A percentile compares a stretch with the other conserved stretches of the same genome.
Evolutionary conservation across 2,113 vertebrate genomes (phyloP).

Genomic region (Meriones unguiculatus): DNA sequence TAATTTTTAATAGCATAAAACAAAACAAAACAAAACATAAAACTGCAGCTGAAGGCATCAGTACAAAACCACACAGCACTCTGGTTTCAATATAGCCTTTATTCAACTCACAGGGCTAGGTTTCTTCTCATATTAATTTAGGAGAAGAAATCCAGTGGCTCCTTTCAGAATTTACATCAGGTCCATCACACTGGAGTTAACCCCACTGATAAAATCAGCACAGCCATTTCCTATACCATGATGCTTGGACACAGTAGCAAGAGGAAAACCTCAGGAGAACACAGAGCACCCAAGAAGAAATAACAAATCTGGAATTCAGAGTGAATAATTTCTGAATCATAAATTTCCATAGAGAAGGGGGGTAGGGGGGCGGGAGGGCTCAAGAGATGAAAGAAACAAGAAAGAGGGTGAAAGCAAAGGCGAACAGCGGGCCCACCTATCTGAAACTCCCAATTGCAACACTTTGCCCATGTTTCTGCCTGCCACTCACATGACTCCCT

Average conservation of each 20-base stretch:
- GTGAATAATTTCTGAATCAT: constrained; percentile 70
- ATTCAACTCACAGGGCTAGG: background rate
- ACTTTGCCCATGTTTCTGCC: constrained; percentile 8
- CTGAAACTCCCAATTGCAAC: background rate
- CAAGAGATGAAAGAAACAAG: background rate
- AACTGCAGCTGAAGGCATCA: background rate
- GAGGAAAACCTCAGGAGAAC: constrained; percentile 47
- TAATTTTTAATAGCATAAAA: background rate
- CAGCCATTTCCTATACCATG: background rate
- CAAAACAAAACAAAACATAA: background rate
- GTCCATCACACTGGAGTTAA: background rate
- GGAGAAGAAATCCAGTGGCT: background rate
- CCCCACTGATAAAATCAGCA: background rate
- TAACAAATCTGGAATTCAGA: constrained; percentile 62
- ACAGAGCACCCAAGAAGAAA: constrained; percentile 65
- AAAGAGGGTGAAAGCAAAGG: background rate
- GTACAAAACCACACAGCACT: background rate
- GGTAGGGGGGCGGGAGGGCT: too few relatives aligned
- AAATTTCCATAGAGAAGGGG: constrained; percentile 5
- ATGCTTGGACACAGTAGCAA: constrained; percentile 10
- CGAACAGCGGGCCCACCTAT: background rate
- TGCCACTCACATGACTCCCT: constrained; percentile 13
- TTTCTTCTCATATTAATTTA: constrained; percentile 15
- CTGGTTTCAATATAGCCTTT: constrained; percentile 39
- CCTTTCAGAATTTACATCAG: background rate